Evolutionary conservation across 2,888 invertebrate genomes (phyloP).

Genomic region (Brenthis hecate): DNA sequence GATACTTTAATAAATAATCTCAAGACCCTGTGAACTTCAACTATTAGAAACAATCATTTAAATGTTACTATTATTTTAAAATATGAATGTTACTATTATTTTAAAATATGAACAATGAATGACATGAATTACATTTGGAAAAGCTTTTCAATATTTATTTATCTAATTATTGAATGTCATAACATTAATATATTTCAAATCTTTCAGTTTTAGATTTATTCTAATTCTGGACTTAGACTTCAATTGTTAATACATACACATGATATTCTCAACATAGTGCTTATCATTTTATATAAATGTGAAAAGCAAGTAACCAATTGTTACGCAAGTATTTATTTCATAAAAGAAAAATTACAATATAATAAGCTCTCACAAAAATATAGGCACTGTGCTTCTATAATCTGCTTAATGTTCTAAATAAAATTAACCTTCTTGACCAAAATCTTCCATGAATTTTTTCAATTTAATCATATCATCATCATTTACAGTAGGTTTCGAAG

Average conservation of each 20-base stretch:
- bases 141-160: slow-evolving; percentile 14
- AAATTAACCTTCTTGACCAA: slow-evolving; percentile 97
- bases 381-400: slow-evolving; percentile 40
- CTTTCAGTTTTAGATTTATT: background rate
- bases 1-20: slow-evolving; percentile 3
- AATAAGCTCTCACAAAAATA: slow-evolving; percentile 40
- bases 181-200: slow-evolving; percentile 28
- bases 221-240: slow-evolving; percentile 20
- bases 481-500: slow-evolving; percentile 98
- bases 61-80: slow-evolving; percentile 8
- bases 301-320: slow-evolving; percentile 32
- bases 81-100: slow-evolving; percentile 10
- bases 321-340: slow-evolving; percentile 21
- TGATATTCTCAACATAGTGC: slow-evolving; percentile 25
- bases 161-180: slow-evolving; percentile 16
- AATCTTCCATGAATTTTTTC: slow-evolving; percentile 97
- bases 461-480: slow-evolving; percentile 96
- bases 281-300: slow-evolving; percentile 23
- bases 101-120: slow-evolving; percentile 5
- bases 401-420: slow-evolving; percentile 26
- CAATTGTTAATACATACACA: slow-evolving; percentile 16
- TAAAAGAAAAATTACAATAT: slow-evolving; percentile 24
- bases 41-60: background rate
- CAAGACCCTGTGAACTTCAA: background rate
- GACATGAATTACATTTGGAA: slow-evolving; percentile 10